Evolutionary conservation across 92 coral and sea anemone genomes (phyloP).

Genomic region (Galaxea fascicularis): DNA sequence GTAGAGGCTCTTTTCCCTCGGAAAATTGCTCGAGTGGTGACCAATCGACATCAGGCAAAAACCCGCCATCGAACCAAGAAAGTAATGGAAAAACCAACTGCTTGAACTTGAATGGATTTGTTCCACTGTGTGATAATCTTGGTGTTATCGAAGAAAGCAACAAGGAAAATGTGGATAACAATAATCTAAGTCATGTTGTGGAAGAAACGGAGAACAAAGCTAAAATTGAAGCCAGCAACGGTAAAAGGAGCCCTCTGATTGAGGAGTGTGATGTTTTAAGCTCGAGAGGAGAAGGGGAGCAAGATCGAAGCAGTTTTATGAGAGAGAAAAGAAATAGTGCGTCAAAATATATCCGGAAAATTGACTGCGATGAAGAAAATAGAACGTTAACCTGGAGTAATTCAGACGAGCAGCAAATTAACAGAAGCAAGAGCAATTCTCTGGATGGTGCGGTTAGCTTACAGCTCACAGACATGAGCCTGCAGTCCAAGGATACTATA

Average conservation of each 20-base stretch:
- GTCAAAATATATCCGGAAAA: slow-evolving; percentile 70
- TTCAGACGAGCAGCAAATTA: slow-evolving; percentile 16
- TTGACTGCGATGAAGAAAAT: slow-evolving; percentile 51
- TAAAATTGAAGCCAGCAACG: slow-evolving; percentile 7
- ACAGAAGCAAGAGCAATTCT: slow-evolving; percentile 63
- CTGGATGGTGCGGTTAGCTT: slow-evolving; percentile 41
- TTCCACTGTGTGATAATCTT: slow-evolving; percentile 52
- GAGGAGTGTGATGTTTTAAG: slow-evolving; percentile 47
- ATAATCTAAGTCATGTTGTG: slow-evolving; percentile 2
- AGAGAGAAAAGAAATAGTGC: slow-evolving; percentile 79
- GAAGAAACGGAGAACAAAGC: slow-evolving; percentile 12
- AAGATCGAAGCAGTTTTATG: slow-evolving; percentile 53
- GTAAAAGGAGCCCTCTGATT: slow-evolving; percentile 46
- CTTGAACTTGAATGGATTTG: slow-evolving; percentile 49
- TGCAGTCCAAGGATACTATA: slow-evolving; percentile 50
- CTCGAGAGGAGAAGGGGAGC: slow-evolving; percentile 20
- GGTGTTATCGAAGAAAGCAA: slow-evolving; percentile 78
- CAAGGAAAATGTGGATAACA: slow-evolving; percentile 74
- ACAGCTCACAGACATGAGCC: slow-evolving; percentile 80
- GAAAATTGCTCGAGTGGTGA: slow-evolving; percentile 29
- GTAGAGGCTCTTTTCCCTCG: slow-evolving; percentile 23
- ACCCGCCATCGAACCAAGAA: slow-evolving; percentile 56
- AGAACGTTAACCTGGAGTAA: slow-evolving; percentile 54
- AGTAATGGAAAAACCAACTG: slow-evolving; percentile 64
- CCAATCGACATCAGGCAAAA: slow-evolving; percentile 37